Conservation (phyloP, 1,140 invertebrate species). For the Cyclina sinensis region DNA sequence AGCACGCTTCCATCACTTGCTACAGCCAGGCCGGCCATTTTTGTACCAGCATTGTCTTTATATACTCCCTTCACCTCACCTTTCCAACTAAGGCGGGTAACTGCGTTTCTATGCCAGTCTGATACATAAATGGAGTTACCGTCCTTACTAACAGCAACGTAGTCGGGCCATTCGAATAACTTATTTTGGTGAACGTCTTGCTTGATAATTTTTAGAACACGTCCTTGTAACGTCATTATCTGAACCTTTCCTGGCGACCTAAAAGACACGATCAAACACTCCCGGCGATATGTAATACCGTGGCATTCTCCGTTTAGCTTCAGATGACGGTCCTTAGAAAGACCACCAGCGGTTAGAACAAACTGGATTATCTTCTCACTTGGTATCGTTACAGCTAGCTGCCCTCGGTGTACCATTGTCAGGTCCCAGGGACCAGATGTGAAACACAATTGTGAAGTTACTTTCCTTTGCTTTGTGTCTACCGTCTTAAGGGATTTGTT, state of each 20-base stretch:
- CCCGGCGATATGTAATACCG: conserved; percentile 5
- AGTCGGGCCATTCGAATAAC: conserved; percentile 26
- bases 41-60: not conserved
- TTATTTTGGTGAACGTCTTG: not conserved
- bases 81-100: conserved; percentile 36
- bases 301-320: conserved; percentile 33
- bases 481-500: conserved; percentile 24
- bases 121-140: conserved; percentile 22
- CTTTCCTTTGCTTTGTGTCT: conserved; percentile 2
- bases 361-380: conserved; percentile 36
- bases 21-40: conserved; percentile 17
- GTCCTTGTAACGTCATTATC: conserved; percentile 17
- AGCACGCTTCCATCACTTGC: conserved; percentile 24
- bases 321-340: not conserved
- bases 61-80: conserved; percentile 27
- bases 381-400: conserved; percentile 11
- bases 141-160: conserved; percentile 18
- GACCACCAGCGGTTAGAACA: not conserved
- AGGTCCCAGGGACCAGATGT: conserved; percentile 25
- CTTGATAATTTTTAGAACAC: conserved; percentile 8
- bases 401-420: conserved; percentile 9
- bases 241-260: conserved; percentile 22
- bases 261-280: conserved; percentile 30
- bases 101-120: conserved; percentile 43
- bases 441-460: not conserved